Evolutionary conservation across 2,113 vertebrate species (phyloP), one percentile per base, ranked within the genome.

Genomic region (Phylloscopus trochilus): DNA sequence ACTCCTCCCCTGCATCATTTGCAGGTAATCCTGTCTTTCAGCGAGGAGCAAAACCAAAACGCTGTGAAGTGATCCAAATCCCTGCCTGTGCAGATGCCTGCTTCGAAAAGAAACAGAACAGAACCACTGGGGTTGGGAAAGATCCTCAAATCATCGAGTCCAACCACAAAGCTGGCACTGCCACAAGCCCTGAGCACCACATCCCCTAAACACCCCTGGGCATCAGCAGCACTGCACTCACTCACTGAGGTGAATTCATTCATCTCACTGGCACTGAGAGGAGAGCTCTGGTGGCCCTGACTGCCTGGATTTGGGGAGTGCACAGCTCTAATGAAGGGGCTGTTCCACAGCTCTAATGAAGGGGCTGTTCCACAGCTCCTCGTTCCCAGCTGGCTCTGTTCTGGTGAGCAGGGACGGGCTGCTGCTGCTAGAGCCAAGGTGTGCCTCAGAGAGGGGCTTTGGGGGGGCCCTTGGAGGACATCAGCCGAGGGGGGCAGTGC

Each of bases 191-290:
- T 14, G 0, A 22, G 69, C 24, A 17, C 20, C 39, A 13, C 10
- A 6, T 31, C 51, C 10, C 5, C 6, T 3, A 15, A 46, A 30
- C 1, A 0, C 1, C 30, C 37, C 30, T 22, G 58, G 7, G 16
- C 67, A 68, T 26, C 21, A 70, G 44, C 2, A 26, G 76, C 58
- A 5, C 81, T 13, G 30, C 58, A n/a, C 41, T 55, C 24, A n/a
- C 44, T 55, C 24, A 7, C 26, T 43, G 62, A 37, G 80, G 41
- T 72, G 19, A 66, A 23, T 80, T 41, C 44, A 23, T 51, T 58
- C 43, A n/a, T n/a, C n/a, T n/a, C n/a, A n/a, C 85, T 39, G 28
- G 67, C 39, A 37, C 46, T 41, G 89, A 51, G 55, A 89, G 26
- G 53, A 78, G 86, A 69, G 28, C 86, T 63, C 90, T 93, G 15